These are phyloP conservation scores for Phoeniculus purpureus DNA, from an alignment of 2,797 vertebrate genomes.

Conservation along the genomic window DNA sequence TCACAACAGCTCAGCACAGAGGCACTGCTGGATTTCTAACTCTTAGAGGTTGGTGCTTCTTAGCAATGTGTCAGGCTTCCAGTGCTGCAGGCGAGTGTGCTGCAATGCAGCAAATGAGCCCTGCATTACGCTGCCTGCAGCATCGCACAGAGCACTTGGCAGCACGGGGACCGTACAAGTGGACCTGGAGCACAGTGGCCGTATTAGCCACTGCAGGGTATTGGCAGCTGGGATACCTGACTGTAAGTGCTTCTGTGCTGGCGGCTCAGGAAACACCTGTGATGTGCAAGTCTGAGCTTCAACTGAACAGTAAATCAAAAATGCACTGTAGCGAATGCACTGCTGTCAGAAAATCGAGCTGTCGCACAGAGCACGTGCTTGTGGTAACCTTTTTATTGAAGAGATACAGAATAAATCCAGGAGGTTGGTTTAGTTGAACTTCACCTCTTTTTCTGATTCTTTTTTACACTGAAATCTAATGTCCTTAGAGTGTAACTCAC, in stretches of 20 bases:
- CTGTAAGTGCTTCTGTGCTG: background rate
- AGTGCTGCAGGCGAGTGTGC: conserved; percentile 34
- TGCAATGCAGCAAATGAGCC: conserved; percentile 59
- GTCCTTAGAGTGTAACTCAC: background rate
- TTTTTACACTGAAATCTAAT: background rate
- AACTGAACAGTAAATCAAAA: background rate
- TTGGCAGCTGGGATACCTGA: too few species aligned
- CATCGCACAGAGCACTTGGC: background rate
- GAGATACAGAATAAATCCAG: background rate
- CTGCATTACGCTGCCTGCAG: background rate
- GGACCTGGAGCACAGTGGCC: background rate
- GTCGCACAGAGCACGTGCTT: background rate
- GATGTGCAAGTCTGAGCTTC: background rate
- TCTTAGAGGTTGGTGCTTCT: background rate
- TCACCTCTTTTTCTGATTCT: background rate
- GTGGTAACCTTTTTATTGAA: background rate
- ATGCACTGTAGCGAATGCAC: fast-evolving
- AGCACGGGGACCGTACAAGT: background rate
- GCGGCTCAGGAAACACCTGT: background rate
- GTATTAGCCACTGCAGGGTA: background rate
- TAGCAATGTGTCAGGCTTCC: background rate
- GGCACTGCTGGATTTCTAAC: background rate
- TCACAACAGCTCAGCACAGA: background rate
- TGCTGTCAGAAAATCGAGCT: background rate
- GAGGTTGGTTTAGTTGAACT: background rate